Evolutionary conservation across 2,797 vertebrate species (phyloP).

Genomic region (Trichosurus vulpecula): DNA sequence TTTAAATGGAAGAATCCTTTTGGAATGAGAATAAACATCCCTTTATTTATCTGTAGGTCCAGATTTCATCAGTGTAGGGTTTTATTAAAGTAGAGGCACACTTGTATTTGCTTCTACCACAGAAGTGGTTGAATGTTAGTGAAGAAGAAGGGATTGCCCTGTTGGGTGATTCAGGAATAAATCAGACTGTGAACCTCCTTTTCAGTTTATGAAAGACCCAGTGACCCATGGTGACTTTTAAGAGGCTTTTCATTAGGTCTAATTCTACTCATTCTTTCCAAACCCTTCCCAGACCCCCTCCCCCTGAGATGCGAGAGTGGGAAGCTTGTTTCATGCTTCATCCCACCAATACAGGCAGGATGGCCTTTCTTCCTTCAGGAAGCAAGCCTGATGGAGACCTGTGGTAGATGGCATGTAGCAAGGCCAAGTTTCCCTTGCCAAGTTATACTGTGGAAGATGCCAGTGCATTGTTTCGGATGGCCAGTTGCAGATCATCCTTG

Average conservation of each 20-base stretch:
- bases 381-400: not conserved
- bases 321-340: not conserved
- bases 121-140: not conserved
- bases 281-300: not conserved
- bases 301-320: not conserved
- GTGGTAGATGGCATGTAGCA: not conserved
- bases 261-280: not conserved
- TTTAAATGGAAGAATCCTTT: slow-evolving; percentile 7
- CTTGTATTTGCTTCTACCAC: not conserved
- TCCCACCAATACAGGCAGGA: not conserved
- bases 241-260: not conserved
- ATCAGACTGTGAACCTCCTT: not conserved
- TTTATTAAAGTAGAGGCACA: slow-evolving; percentile 14
- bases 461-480: not conserved
- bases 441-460: not conserved
- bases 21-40: slow-evolving; percentile 51
- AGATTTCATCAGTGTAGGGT: slow-evolving; percentile 53
- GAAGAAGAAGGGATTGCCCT: accelerated
- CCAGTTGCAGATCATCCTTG: not conserved
- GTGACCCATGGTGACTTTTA: not conserved
- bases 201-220: not conserved
- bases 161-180: not conserved
- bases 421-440: not conserved
- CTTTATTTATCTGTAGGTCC: slow-evolving; percentile 49
- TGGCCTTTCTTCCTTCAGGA: not conserved